phyloP scores from a whole-genome alignment of 2,888 invertebrate genomes.

The Parapristionchus giblindavisi region DNA sequence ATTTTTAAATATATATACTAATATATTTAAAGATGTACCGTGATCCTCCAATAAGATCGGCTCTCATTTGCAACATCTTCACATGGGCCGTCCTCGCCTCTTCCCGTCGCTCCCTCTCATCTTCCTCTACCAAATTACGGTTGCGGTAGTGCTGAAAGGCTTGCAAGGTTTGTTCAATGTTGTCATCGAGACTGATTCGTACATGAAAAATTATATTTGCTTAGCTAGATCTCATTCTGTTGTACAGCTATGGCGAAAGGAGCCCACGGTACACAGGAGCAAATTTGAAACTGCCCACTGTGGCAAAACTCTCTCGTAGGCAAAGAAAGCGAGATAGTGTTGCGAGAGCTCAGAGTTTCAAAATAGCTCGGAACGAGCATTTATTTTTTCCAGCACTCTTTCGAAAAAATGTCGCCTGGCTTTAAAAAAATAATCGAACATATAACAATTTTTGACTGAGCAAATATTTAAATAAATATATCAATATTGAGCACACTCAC shows the following conservation, averaged over 20 bases:
- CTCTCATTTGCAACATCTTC: slow-evolving; percentile 43
- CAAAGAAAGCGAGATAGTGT: background rate
- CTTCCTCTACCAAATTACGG: slow-evolving; percentile 62
- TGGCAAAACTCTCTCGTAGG: too few relatives aligned
- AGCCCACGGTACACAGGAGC: background rate
- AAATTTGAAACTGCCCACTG: background rate
- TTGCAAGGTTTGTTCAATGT: background rate
- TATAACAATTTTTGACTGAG: too few relatives aligned
- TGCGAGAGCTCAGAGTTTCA: too few relatives aligned
- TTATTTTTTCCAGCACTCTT: too few relatives aligned
- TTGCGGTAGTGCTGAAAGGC: slow-evolving; percentile 60
- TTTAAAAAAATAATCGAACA: too few relatives aligned
- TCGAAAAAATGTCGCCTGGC: too few relatives aligned
- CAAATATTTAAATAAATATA: background rate
- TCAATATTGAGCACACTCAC: background rate
- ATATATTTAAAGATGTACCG: background rate
- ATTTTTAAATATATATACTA: too few relatives aligned
- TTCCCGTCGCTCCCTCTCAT: slow-evolving; percentile 49
- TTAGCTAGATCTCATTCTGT: background rate
- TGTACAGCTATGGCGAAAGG: background rate
- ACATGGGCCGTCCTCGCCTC: slow-evolving; percentile 42
- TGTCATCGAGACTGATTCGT: background rate
- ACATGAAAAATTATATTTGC: background rate
- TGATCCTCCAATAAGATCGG: slow-evolving; percentile 31
- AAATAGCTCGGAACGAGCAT: too few relatives aligned